A percentile compares a stretch with the other conserved stretches of the same genome.
Conservation (phyloP, 2,888 invertebrate species). For the Epinotia ramella region DNA sequence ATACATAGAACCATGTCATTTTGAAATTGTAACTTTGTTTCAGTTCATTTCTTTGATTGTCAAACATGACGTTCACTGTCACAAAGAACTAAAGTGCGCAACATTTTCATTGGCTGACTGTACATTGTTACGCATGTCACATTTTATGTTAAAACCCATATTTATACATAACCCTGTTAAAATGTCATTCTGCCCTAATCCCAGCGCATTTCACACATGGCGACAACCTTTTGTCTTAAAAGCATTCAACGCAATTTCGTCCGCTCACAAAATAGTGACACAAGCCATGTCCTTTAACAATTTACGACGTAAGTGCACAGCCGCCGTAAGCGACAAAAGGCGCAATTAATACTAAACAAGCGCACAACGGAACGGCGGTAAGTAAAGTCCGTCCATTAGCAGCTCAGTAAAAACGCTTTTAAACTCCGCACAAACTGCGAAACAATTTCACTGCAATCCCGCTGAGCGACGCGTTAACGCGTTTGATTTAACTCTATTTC, state of each 20-base stretch:
- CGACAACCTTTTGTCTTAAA: conserved; percentile 21
- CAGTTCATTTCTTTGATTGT: too few species aligned
- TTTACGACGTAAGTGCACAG: conserved; percentile 52
- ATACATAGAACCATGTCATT: too few species aligned
- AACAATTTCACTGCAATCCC: conserved; percentile 72
- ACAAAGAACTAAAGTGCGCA: too few species aligned
- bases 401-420: conserved; percentile 63
- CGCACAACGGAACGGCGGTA: conserved; percentile 65
- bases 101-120: too few species aligned
- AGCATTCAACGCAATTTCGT: conserved; percentile 39
- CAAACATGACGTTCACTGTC: too few species aligned
- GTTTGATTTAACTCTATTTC: conserved; percentile 66
- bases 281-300: conserved; percentile 41
- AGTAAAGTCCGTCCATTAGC: conserved; percentile 74
- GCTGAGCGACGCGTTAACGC: conserved; percentile 70
- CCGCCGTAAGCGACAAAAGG: conserved; percentile 76
- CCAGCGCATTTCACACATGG: background rate
- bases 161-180: background rate
- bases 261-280: conserved; percentile 36
- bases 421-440: conserved; percentile 68
- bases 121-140: too few species aligned
- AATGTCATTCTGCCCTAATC: background rate
- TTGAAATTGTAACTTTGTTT: too few species aligned
- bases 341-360: conserved; percentile 80
- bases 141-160: background rate